Percentiles rank a stretch among this genome's conserved stretches.
Evolutionary conservation across 2,113 vertebrate genomes (phyloP).

Genomic region (Ascaphus truei): DNA sequence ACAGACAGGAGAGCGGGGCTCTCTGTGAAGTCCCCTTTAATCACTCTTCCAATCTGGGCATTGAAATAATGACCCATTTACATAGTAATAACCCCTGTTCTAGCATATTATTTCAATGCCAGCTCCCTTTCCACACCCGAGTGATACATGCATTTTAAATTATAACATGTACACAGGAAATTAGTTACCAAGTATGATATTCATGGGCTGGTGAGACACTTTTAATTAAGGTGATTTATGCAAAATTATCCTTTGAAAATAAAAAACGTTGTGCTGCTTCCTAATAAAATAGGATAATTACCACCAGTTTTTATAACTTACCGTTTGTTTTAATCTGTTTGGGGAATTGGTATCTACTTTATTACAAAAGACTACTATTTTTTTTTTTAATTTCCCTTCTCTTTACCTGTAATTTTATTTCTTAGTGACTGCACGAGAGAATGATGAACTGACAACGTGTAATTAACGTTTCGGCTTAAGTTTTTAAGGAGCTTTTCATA

Average conservation of each 20-base stretch:
- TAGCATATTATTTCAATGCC: slow-evolving; percentile 61
- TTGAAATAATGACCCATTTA: slow-evolving; percentile 66
- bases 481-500: neutral
- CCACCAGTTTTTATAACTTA: slow-evolving; percentile 71
- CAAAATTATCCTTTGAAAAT: slow-evolving; percentile 78
- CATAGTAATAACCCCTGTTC: slow-evolving; percentile 64
- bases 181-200: slow-evolving; percentile 74
- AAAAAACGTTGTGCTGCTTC: slow-evolving; percentile 71
- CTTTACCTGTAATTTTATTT: slow-evolving; percentile 24
- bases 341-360: slow-evolving; percentile 78
- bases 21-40: slow-evolving; percentile 50
- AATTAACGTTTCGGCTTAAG: neutral
- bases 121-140: slow-evolving; percentile 55
- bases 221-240: slow-evolving; percentile 85
- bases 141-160: slow-evolving; percentile 79
- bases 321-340: slow-evolving; percentile 81
- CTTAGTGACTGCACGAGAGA: neutral
- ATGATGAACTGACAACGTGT: neutral
- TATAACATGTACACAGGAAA: slow-evolving; percentile 77
- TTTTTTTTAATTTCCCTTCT: slow-evolving; percentile 1
- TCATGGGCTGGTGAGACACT: slow-evolving; percentile 72
- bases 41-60: slow-evolving; percentile 58
- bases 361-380: slow-evolving; percentile 66
- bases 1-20: slow-evolving; percentile 35
- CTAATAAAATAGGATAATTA: slow-evolving; percentile 77